Evolutionary conservation across 1,140 invertebrate genomes (phyloP), one percentile per base, ranked within the genome.

Genomic region (Caenorhabditis tropicalis): DNA sequence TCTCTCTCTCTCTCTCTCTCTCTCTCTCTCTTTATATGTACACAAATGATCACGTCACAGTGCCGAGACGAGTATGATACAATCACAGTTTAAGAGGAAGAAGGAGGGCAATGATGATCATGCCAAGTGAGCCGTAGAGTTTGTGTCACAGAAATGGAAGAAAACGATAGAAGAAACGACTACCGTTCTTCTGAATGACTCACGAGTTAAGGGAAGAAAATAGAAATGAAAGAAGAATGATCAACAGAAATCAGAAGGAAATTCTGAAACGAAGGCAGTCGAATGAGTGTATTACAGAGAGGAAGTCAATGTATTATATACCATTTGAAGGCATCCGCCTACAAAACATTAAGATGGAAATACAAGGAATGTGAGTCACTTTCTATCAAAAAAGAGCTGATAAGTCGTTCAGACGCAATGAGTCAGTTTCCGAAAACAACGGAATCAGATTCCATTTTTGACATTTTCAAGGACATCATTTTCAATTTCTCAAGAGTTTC

Each of bases 311-410:
- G 12, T 74, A 10, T 74, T 74, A 74, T n/a, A 74, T 74, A 74
- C 36, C 15, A 12, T 24, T 0, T 21, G 21, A 27, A n/a, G 33
- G 19, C 43, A 33, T 43, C 33, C 65, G 65, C 65, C 65, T 74
- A 43, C 65, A 16, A 65, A 5, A 19, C 58, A 1, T 65, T 65
- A 33, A 74, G 29, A 46, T 24, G 1, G 36, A 33, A 3, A 74
- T 43, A 74, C 65, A 43, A 7, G 65, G 65, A 74, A 74, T 43
- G 43, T 74, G 65, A 74, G 65, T 74, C 65, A 74, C 24, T 74
- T 24, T 31, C 10, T 29, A 21, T 9, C 51, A 12, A 58, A 31
- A 29, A 58, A 58, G 15, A 65, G n/a, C 36, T 70, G 36, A 74
- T 74, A 46, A 74, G 36, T 74, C 12, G 31, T 19, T 43, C 15